Evolutionary conservation across 2,888 invertebrate genomes (phyloP).

Genomic region (Pomacea canaliculata): DNA sequence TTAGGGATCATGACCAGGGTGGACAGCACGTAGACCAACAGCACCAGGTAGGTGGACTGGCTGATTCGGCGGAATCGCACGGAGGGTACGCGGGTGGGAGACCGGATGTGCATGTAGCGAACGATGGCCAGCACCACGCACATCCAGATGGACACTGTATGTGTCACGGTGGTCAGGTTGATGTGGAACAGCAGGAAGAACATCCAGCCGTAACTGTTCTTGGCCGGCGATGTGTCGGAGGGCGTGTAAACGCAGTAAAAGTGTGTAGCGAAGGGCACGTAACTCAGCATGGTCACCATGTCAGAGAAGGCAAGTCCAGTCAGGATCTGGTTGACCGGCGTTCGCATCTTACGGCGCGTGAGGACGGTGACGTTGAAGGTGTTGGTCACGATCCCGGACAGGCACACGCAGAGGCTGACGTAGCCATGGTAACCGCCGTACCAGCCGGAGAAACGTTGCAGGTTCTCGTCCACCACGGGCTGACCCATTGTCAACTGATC

Average conservation of each 20-base stretch:
- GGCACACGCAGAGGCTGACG: conserved; percentile 86
- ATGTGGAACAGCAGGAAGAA: conserved; percentile 79
- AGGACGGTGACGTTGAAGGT: conserved; percentile 92
- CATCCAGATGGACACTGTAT: conserved; percentile 92
- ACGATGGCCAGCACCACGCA: conserved; percentile 92
- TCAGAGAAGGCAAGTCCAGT: conserved; percentile 89
- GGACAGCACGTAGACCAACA: conserved; percentile 87
- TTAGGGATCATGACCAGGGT: conserved; percentile 87
- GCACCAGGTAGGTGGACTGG: conserved; percentile 82
- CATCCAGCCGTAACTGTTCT: conserved; percentile 68
- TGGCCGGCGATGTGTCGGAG: conserved; percentile 42
- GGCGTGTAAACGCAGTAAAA: conserved; percentile 59
- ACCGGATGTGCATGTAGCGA: conserved; percentile 79
- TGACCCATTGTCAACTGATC: conserved; percentile 37
- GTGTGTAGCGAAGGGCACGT: conserved; percentile 89
- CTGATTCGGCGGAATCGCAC: conserved; percentile 78
- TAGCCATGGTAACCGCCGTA: conserved; percentile 80
- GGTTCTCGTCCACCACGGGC: conserved; percentile 33
- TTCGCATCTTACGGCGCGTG: conserved; percentile 84
- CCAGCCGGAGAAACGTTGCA: conserved; percentile 46
- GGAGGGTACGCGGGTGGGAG: conserved; percentile 81
- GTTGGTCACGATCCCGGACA: conserved; percentile 91
- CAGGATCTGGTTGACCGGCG: conserved; percentile 90
- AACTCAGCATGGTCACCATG: conserved; percentile 87
- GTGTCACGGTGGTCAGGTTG: conserved; percentile 86